Percentiles rank a stretch among this genome's conserved stretches.
Evolutionary conservation across 2,888 invertebrate species (phyloP).

Genomic region (Euplagia quadripunctaria): DNA sequence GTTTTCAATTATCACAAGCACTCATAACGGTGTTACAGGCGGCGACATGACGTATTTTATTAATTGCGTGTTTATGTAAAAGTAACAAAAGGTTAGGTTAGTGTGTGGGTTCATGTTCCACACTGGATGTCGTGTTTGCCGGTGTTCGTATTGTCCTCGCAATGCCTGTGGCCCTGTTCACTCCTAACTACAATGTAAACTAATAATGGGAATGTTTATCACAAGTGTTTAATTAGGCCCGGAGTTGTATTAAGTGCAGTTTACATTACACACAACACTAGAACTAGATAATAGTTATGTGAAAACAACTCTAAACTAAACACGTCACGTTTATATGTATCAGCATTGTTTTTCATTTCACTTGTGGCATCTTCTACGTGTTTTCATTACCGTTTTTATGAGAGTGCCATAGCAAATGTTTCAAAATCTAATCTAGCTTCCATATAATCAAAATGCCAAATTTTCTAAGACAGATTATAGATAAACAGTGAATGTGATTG

Average conservation of each 20-base stretch:
- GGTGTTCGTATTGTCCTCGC: background rate
- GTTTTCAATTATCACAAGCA: conserved; percentile 18
- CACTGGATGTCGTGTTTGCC: background rate
- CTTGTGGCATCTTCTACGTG: too few relatives aligned
- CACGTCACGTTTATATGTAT: too few relatives aligned
- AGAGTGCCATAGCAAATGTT: too few relatives aligned
- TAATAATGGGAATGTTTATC: background rate
- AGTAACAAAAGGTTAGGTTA: conserved; percentile 19
- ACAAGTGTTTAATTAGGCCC: background rate
- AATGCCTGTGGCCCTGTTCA: background rate
- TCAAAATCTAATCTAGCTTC: too few relatives aligned
- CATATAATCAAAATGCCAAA: too few relatives aligned
- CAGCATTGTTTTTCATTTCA: too few relatives aligned
- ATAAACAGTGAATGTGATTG: too few relatives aligned
- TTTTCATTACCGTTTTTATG: too few relatives aligned
- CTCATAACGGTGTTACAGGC: background rate
- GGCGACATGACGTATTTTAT: conserved; percentile 19
- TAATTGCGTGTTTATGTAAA: conserved; percentile 41
- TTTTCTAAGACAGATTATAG: too few relatives aligned
- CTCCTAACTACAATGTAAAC: background rate
- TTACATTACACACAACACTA: too few relatives aligned
- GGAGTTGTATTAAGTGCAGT: background rate
- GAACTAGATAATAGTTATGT: too few relatives aligned
- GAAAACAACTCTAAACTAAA: too few relatives aligned
- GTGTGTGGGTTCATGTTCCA: background rate